phyloP scores from a whole-genome alignment of 2,113 vertebrate species.

The Aepyceros melampus region DNA sequence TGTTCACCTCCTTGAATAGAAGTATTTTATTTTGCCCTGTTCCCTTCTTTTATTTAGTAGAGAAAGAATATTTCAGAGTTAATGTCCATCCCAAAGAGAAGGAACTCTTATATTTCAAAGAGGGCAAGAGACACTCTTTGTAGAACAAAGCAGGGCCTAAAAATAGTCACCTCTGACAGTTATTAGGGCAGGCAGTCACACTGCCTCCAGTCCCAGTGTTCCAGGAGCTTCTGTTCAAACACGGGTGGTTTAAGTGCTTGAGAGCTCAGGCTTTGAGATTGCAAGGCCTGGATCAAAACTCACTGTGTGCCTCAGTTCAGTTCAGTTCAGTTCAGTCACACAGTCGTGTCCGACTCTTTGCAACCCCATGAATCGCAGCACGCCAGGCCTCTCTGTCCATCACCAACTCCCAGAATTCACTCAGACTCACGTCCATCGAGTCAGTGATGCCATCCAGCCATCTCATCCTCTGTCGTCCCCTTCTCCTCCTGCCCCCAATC shows the following conservation, averaged over 20 bases:
- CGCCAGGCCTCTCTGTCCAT: no score
- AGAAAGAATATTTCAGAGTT: background rate
- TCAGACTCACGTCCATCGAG: no score
- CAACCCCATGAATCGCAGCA: no score
- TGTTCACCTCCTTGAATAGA: background rate
- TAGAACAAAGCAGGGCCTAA: background rate
- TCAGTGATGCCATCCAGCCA: no score
- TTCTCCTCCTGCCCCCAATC: no score
- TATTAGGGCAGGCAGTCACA: background rate
- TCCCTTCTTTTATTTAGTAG: background rate
- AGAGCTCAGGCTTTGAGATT: background rate
- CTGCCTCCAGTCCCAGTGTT: background rate
- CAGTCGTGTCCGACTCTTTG: no score
- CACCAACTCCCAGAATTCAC: no score
- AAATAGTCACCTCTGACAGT: background rate
- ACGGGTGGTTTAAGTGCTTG: background rate
- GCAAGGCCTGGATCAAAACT: background rate
- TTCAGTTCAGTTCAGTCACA: no score
- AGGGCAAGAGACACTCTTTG: background rate
- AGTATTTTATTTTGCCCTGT: background rate
- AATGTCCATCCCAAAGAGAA: background rate
- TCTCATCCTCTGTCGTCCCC: no score
- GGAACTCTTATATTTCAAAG: background rate
- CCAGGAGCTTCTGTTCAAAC: background rate
- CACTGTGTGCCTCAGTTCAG: background rate